Evolutionary conservation across 2,113 vertebrate genomes (phyloP).

Genomic region (Oriolus oriolus): DNA sequence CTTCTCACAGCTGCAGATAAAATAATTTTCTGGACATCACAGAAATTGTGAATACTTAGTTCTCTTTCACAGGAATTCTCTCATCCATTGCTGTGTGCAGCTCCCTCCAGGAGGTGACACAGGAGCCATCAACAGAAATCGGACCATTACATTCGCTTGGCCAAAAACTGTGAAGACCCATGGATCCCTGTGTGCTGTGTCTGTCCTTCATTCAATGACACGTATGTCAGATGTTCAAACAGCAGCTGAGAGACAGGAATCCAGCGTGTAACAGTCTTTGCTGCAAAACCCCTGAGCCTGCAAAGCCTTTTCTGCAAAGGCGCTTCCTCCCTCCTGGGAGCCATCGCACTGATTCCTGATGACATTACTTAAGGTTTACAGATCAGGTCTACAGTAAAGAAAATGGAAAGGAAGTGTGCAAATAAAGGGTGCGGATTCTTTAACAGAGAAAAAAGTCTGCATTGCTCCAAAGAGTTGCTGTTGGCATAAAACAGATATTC

Average conservation of each 20-base stretch:
- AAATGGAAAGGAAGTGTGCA: neutral
- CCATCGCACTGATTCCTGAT: neutral
- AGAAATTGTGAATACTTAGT: neutral
- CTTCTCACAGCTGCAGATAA: slow-evolving; percentile 37
- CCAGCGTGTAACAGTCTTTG: accelerated
- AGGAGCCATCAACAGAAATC: neutral
- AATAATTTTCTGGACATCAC: slow-evolving; percentile 23
- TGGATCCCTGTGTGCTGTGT: neutral
- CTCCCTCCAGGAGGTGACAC: neutral
- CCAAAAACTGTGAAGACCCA: neutral
- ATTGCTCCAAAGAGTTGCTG: neutral
- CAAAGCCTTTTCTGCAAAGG: neutral
- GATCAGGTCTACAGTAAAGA: neutral
- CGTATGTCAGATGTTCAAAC: neutral
- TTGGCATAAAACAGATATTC: neutral
- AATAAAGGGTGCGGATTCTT: neutral
- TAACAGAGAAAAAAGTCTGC: neutral
- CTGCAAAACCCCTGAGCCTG: neutral
- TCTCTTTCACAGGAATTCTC: neutral
- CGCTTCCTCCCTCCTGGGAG: neutral
- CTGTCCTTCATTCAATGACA: neutral
- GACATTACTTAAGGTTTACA: neutral
- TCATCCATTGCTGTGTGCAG: neutral
- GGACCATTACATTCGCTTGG: neutral
- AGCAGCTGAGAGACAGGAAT: neutral